phyloP scores from a whole-genome alignment of 2,888 invertebrate species.

The Stramonita haemastoma region DNA sequence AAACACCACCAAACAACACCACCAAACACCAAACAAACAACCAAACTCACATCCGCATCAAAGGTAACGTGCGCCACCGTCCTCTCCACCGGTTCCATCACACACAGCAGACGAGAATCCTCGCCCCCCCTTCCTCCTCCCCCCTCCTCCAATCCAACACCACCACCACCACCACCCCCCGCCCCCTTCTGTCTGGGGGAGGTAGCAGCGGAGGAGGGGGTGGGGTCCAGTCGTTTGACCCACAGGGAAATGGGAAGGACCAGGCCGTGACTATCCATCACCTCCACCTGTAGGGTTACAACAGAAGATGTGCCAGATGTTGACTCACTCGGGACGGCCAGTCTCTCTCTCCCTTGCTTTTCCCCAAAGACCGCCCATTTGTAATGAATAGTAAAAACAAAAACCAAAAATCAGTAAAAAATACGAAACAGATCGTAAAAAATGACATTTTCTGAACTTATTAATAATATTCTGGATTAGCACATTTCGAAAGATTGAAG shows the following conservation, averaged over 20 bases:
- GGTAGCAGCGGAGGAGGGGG: constrained; percentile 12
- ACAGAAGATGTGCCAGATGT: too few species aligned
- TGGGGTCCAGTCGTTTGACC: constrained; percentile 77
- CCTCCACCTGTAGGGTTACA: constrained; percentile 82
- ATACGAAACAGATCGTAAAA: too few species aligned
- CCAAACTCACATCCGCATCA: constrained; percentile 64
- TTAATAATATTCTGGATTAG: too few species aligned
- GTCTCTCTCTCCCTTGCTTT: too few species aligned
- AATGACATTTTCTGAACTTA: too few species aligned
- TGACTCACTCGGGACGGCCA: too few species aligned
- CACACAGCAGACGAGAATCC: constrained; percentile 82
- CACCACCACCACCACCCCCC: not conserved
- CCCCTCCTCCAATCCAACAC: constrained; percentile 61
- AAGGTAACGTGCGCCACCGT: constrained; percentile 81
- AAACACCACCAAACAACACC: too few species aligned
- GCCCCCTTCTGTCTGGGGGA: not conserved
- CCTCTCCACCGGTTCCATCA: constrained; percentile 84
- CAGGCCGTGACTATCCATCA: constrained; percentile 81
- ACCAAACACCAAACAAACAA: too few species aligned
- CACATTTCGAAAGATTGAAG: too few species aligned
- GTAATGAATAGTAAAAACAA: too few species aligned
- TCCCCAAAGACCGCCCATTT: too few species aligned
- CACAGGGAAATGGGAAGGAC: constrained; percentile 84
- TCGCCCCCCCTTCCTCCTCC: constrained; percentile 56
- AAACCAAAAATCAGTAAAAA: too few species aligned